Evolutionary conservation across 2,113 vertebrate species (phyloP).

Genomic region (Pollachius pollachius): DNA sequence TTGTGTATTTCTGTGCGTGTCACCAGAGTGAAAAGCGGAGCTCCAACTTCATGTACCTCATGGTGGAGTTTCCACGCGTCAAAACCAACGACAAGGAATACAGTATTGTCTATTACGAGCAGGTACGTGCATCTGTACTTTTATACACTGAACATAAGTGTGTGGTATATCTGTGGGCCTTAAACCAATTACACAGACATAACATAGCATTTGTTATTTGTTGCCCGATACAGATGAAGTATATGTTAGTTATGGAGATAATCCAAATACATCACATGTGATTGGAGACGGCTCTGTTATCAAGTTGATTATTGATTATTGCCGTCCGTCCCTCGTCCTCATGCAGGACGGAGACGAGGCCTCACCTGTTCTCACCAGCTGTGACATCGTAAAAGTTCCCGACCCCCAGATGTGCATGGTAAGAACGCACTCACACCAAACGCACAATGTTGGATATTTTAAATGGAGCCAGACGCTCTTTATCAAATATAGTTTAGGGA

Average conservation of each 20-base stretch:
- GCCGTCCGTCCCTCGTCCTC: neutral
- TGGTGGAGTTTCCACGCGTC: slow-evolving; percentile 97
- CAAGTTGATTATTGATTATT: no score
- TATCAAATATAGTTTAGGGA: no score
- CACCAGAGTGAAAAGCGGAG: slow-evolving; percentile 94
- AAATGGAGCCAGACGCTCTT: no score
- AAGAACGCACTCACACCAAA: slow-evolving; percentile 47
- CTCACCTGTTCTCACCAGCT: slow-evolving; percentile 83
- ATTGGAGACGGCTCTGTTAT: no score
- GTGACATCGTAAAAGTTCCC: slow-evolving; percentile 97
- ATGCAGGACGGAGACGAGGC: slow-evolving; percentile 90
- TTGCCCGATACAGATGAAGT: no score
- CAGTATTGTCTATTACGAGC: slow-evolving; percentile 97
- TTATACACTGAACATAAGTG: neutral
- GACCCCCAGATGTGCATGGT: slow-evolving; percentile 99
- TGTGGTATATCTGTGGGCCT: neutral
- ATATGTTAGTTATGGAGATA: no score
- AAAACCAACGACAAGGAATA: slow-evolving; percentile 93
- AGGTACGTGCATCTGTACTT: slow-evolving; percentile 71
- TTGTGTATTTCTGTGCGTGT: neutral
- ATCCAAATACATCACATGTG: no score
- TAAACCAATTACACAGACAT: no score
- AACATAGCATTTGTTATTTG: no score
- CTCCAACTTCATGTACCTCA: slow-evolving; percentile 99
- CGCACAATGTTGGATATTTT: no score